Conservation (phyloP, 2,113 vertebrate genomes). For the Platichthys stellatus region DNA sequence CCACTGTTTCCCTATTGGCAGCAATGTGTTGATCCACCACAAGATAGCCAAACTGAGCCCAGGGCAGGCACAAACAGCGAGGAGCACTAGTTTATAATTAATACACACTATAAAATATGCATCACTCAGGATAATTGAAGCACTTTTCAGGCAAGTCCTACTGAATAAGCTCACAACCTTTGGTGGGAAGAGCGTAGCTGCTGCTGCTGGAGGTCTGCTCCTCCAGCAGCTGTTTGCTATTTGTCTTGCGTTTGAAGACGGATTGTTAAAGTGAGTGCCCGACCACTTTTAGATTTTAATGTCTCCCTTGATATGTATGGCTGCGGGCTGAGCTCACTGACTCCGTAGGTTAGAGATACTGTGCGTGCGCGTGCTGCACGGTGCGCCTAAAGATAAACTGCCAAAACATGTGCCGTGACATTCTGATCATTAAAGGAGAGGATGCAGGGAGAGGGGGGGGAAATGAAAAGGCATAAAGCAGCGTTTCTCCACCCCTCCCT, state of each 20-base stretch:
- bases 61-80: slow-evolving; percentile 55
- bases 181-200: slow-evolving; percentile 17
- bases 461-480: slow-evolving; percentile 58
- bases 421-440: slow-evolving; percentile 64
- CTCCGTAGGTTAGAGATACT: slow-evolving; percentile 61
- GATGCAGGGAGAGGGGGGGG: slow-evolving; percentile 11
- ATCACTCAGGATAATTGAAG: slow-evolving; percentile 66
- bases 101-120: slow-evolving; percentile 76
- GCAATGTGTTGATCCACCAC: slow-evolving; percentile 66
- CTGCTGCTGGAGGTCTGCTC: slow-evolving; percentile 21
- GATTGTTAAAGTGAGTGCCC: slow-evolving; percentile 51
- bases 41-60: slow-evolving; percentile 54
- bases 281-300: slow-evolving; percentile 61
- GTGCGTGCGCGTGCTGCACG: slow-evolving; percentile 30
- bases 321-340: slow-evolving; percentile 50
- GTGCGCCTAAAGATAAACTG: slow-evolving; percentile 52
- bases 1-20: slow-evolving; percentile 53
- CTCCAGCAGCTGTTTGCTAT: slow-evolving; percentile 63
- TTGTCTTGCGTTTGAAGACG: slow-evolving; percentile 53
- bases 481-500: slow-evolving; percentile 9
- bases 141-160: slow-evolving; percentile 47
- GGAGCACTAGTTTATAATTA: slow-evolving; percentile 74
- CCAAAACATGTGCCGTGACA: slow-evolving; percentile 54
- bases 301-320: slow-evolving; percentile 61
- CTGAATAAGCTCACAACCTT: slow-evolving; percentile 47